Evolutionary conservation across 2,888 invertebrate species (phyloP).

Genomic region (Xestobium rufovillosum): DNA sequence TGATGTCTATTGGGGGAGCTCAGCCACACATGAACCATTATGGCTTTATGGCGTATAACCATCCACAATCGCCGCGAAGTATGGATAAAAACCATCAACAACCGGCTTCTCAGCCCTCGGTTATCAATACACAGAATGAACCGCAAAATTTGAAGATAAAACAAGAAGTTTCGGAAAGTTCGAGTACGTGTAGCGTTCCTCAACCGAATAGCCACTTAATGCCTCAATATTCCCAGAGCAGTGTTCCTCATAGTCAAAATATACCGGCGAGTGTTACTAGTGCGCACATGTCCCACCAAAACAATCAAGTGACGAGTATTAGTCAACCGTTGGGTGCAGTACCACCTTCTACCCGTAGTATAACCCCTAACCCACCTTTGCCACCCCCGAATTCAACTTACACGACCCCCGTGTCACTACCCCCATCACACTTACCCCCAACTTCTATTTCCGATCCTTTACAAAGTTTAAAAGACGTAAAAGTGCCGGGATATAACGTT

Average conservation of each 20-base stretch:
- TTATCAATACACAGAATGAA: constrained; percentile 45
- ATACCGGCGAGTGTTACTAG: background rate
- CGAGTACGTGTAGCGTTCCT: constrained; percentile 25
- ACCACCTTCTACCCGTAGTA: constrained; percentile 37
- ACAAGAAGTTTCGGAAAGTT: constrained; percentile 52
- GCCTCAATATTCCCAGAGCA: constrained; percentile 4
- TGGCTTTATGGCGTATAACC: constrained; percentile 50
- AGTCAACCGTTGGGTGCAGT: constrained; percentile 41
- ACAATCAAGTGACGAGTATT: constrained; percentile 23
- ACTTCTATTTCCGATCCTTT: constrained; percentile 51
- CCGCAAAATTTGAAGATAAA: constrained; percentile 68
- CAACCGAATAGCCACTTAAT: constrained; percentile 11
- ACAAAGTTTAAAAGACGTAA: constrained; percentile 71
- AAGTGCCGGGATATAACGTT: constrained; percentile 44
- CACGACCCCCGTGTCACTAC: constrained; percentile 25
- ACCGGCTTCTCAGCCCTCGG: constrained; percentile 19
- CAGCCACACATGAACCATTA: constrained; percentile 48
- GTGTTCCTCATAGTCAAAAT: constrained; percentile 30
- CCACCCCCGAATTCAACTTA: constrained; percentile 20
- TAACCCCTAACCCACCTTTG: constrained; percentile 28
- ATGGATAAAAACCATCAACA: constrained; percentile 27
- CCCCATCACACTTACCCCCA: constrained; percentile 24
- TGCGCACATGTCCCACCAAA: constrained; percentile 6
- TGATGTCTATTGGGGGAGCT: constrained; percentile 53
- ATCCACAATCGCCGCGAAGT: constrained; percentile 33